phyloP scores from a whole-genome alignment of 2,888 invertebrate species.

The Steinernema hermaphroditum region DNA sequence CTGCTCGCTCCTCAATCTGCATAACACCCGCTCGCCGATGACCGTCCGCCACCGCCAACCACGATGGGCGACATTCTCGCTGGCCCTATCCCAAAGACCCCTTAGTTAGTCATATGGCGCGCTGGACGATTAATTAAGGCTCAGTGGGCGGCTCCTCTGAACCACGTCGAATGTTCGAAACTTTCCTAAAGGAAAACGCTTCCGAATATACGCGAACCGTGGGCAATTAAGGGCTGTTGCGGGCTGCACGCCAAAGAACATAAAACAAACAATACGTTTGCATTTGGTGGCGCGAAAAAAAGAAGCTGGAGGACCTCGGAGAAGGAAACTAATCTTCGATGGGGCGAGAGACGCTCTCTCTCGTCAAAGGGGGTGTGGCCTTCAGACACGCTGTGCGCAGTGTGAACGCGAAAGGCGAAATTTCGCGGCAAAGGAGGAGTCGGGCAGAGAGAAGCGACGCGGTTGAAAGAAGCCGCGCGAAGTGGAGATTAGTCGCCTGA shows the following conservation, averaged over 20 bases:
- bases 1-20: slow-evolving; percentile 14
- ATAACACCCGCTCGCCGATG: slow-evolving; percentile 20
- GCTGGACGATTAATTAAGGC: neutral
- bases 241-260: neutral
- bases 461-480: slow-evolving; percentile 12
- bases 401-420: slow-evolving; percentile 20
- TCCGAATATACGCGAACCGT: neutral
- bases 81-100: neutral
- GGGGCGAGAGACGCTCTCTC: slow-evolving; percentile 20
- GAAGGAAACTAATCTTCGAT: slow-evolving; percentile 27
- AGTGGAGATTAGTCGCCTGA: slow-evolving; percentile 19
- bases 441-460: neutral
- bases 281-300: slow-evolving; percentile 27
- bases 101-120: neutral
- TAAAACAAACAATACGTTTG: slow-evolving; percentile 30
- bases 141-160: neutral
- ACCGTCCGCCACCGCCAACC: neutral
- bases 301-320: slow-evolving; percentile 28
- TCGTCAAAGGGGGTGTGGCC: slow-evolving; percentile 11
- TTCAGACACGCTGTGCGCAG: neutral
- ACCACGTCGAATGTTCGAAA: neutral
- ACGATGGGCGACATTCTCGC: neutral
- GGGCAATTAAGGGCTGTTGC: neutral
- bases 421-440: slow-evolving; percentile 20
- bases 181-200: neutral